A percentile compares a stretch with the other conserved stretches of the same genome.
Conservation (phyloP, 2,888 invertebrate genomes). For the Liopterus haemorrhoidalis region DNA sequence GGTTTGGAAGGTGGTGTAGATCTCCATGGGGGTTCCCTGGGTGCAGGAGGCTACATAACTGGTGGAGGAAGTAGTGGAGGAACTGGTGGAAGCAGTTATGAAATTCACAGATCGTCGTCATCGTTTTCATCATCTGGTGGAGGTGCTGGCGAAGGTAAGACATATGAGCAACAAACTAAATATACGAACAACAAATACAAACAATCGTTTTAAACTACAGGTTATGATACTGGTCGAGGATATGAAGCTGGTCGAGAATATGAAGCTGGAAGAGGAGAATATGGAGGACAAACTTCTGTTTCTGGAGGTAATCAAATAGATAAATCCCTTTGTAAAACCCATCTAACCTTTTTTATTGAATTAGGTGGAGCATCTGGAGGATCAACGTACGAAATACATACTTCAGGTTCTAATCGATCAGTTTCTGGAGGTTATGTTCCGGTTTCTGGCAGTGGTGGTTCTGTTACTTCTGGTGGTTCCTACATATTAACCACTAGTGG, state of each 20-base stretch:
- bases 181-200: neutral
- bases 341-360: no score
- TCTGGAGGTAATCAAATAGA: no score
- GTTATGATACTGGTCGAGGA: conserved; percentile 1
- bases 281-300: no score
- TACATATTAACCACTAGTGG: no score
- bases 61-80: neutral
- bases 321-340: no score
- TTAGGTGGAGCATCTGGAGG: conserved; percentile 7
- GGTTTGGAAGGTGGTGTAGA: conserved; percentile 8
- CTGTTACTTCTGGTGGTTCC: conserved; percentile 1
- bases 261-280: conserved; percentile 3
- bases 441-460: neutral
- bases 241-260: conserved; percentile 2
- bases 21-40: neutral
- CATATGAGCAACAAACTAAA: neutral
- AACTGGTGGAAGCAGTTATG: neutral
- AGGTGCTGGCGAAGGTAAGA: conserved; percentile 3
- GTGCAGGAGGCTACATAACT: neutral
- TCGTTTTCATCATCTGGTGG: conserved; percentile 3
- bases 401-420: conserved; percentile 4
- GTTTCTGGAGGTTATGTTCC: no score
- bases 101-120: neutral
- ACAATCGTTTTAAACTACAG: neutral
- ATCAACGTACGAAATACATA: conserved; percentile 10